A percentile compares a stretch with the other conserved stretches of the same genome.
phyloP scores from a whole-genome alignment of 2,888 invertebrate species.

The Amblyjoppa proteus region DNA sequence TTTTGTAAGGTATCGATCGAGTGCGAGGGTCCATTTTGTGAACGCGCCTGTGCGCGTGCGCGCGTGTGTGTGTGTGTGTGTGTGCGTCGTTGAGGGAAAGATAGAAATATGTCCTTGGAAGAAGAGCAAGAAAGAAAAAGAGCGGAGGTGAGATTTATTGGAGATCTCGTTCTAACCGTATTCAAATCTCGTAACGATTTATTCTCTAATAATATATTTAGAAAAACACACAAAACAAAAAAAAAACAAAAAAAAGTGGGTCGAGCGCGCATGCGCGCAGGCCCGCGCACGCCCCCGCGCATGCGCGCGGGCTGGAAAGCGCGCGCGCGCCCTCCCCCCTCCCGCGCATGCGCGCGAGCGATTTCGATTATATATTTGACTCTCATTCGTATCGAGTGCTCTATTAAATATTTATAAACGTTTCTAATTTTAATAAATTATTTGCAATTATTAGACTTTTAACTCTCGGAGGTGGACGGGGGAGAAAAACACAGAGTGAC shows the following conservation, averaged over 20 bases:
- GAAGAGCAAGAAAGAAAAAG: conserved; percentile 40
- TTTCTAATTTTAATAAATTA: conserved; percentile 73
- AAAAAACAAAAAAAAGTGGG: conserved; percentile 32
- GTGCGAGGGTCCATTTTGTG: conserved; percentile 52
- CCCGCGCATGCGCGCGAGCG: neutral
- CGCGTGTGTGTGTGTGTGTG: conserved; percentile 4
- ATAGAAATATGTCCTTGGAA: conserved; percentile 51
- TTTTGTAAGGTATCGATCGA: conserved; percentile 63
- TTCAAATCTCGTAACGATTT: conserved; percentile 67
- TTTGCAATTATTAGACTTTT: conserved; percentile 63
- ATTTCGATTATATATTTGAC: conserved; percentile 63
- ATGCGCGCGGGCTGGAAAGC: neutral
- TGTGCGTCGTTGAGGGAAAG: conserved; percentile 34
- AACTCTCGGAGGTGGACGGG: conserved; percentile 24
- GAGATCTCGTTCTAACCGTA: conserved; percentile 62
- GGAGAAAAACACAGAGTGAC: neutral
- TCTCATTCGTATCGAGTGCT: conserved; percentile 69
- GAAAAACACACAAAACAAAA: too few relatives aligned
- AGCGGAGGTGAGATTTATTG: conserved; percentile 9
- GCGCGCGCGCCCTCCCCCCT: too few relatives aligned
- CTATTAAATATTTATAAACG: conserved; percentile 69
- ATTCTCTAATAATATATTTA: conserved; percentile 64
- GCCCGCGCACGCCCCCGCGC: too few relatives aligned
- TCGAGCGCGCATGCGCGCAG: conserved; percentile 25
- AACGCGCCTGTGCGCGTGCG: conserved; percentile 56